Evolutionary conservation across 2,113 vertebrate species (phyloP).

Genomic region (Campylomormyrus tamandua): DNA sequence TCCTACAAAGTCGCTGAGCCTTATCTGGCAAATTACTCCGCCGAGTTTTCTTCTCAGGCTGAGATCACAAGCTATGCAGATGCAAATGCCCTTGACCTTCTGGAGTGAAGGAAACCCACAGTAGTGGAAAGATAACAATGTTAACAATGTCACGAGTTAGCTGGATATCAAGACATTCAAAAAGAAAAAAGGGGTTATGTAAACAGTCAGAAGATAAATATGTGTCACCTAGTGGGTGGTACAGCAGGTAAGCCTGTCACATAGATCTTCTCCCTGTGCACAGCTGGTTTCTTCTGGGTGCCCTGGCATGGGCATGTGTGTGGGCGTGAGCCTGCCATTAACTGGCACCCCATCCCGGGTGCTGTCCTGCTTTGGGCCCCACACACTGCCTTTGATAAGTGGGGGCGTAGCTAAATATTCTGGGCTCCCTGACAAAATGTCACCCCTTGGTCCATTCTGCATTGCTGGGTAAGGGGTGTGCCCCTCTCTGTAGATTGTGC

Average conservation of each 20-base stretch:
- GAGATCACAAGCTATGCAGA: neutral
- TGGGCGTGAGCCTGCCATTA: neutral
- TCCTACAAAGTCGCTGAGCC: neutral
- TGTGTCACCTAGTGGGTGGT: neutral
- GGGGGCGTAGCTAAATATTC: neutral
- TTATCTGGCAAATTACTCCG: neutral
- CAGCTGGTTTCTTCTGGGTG: neutral
- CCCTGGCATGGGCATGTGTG: neutral
- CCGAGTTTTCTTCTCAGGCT: neutral
- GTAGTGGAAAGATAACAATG: neutral
- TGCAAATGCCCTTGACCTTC: neutral
- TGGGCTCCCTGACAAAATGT: neutral
- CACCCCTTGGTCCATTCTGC: neutral
- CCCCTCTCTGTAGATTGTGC: neutral
- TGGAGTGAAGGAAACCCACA: neutral
- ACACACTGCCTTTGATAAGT: neutral
- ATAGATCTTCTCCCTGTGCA: neutral
- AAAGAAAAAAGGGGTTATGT: neutral
- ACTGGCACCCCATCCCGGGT: neutral
- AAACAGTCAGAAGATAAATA: neutral
- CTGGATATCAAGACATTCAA: neutral
- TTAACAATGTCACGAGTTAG: neutral
- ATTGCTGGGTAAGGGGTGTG: neutral
- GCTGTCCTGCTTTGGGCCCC: neutral
- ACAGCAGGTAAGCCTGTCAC: neutral